phyloP scores from a whole-genome alignment of 2,797 vertebrate species.

The Potorous gilbertii region DNA sequence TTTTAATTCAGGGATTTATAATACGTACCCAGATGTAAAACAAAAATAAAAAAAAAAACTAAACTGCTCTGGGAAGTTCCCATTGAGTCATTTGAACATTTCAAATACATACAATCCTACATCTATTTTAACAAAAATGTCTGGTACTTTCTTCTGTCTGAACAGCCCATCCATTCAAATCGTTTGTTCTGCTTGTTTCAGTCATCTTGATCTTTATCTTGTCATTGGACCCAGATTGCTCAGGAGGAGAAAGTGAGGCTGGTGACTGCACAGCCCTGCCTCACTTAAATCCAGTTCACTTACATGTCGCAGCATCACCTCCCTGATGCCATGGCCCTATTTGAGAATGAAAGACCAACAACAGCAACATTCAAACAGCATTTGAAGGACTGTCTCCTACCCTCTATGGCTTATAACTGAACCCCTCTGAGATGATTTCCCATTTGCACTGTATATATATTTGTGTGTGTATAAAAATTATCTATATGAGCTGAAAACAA shows the following conservation, averaged over 20 bases:
- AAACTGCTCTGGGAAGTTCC: background rate
- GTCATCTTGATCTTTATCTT: no score
- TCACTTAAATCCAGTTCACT: no score
- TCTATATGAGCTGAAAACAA: no score
- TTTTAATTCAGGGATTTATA: background rate
- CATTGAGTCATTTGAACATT: background rate
- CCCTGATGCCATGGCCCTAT: no score
- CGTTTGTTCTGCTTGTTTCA: no score
- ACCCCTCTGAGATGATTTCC: background rate
- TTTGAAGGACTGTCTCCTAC: background rate
- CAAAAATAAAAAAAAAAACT: background rate
- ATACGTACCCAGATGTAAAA: background rate
- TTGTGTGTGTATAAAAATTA: background rate
- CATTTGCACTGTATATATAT: background rate
- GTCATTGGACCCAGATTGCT: no score
- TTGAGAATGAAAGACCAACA: no score
- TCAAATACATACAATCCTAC: background rate
- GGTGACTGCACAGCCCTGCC: no score
- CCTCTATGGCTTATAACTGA: background rate
- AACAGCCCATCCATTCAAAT: background rate
- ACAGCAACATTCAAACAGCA: no score
- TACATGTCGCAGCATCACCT: no score
- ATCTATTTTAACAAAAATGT: background rate
- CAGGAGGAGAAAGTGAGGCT: no score
- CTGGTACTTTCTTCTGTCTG: background rate